Evolutionary conservation across 2,797 vertebrate species (phyloP), one percentile per base, ranked within the genome.

Genomic region (Ptychadena robeensis): DNA sequence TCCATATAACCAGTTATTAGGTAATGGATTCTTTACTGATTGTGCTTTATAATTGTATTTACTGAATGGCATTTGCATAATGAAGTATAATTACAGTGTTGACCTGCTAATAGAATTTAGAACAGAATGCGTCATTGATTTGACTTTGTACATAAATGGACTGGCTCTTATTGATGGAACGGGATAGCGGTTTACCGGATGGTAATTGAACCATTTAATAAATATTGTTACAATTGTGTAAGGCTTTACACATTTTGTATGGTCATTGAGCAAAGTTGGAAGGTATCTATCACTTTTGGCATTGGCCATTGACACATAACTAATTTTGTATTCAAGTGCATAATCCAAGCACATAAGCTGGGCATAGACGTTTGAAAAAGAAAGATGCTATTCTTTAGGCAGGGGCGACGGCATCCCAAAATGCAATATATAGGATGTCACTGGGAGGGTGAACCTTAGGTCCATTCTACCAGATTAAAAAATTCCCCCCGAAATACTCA

Each of bases 1-100:
- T 15, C 40, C 15, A 48, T n/a, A 30, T 34, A 11, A 9, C 1
- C 25, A 18, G 25, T 75, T 28, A 75, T 75, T 38, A 18, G 57
- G 37, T 63, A 57, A 75, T 75, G 59, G 57, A 22, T 63, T 34
- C 15, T 37, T 22, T 74, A 75, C 61, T 27, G 34, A 40, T 64
- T 28, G 12, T 61, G 61, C 27, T 22, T 8, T n/a, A 37, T 40
- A 32, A 75, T 64, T 75, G 31, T 73, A 40, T 40, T 65, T 28
- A 40, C 12, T 31, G 35, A 64, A 22, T 38, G 34, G 0, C 9
- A 28, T 75, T 63, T 65, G 27, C 59, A 30, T 64, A 75, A 38
- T 64, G 40, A 75, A 30, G 37, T 37, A 7, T 44, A 75, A 64
- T 75, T 38, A 64, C 15, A 40, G 34, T 30, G 27, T 31, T 61